Evolutionary conservation across 2,888 invertebrate genomes (phyloP), one percentile per base, ranked within the genome.

Genomic region (Ischnura elegans): DNA sequence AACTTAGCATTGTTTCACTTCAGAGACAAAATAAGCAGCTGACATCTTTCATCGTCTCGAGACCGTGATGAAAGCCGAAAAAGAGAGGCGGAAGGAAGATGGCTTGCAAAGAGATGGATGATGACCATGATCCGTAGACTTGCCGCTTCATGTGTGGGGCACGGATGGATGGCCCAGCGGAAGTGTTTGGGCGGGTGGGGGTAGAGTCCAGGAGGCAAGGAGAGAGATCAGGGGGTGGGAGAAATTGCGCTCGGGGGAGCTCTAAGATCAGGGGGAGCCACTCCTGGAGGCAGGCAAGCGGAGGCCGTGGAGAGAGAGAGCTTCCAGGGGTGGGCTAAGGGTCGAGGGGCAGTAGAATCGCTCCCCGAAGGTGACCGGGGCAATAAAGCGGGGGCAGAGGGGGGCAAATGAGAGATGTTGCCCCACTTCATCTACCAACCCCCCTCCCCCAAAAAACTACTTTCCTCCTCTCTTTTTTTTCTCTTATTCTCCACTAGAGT

Each of bases 381-480:
- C 76, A 76, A 76, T 76, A 76, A 76, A 76, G 36, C 76, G 76
- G 76, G 76, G 76, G 76, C 76, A 76, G 76, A 13, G 2, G 76
- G 76, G 76, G 76, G 76, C 76, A 76, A 76, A 76, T 76, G 76
- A 76, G n/a, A 36, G 36, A 76, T 36, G 36, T 36, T 76, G 29
- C 76, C 76, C 76, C 76, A 3, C 76, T 25, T 36, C 61, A 61
- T 25, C 6, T 16, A 47, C 6, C 21, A 61, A 61, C 25, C 5
- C 61, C n/a, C 61, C 61, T 16, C 25, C 8, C 16, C 61, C 61
- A 6, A 51, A 13, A 13, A 61, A 25, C 25, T 55, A 21, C 21
- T 5, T 29, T 25, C 25, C 61, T 61, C 25, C 16, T 61, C 36
- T 29, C 36, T 76, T 36, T 16, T 36, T 36, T 76, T 76, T n/a